These are phyloP conservation scores for Paramisgurnus dabryanus DNA, from an alignment of 2,113 vertebrate genomes.

Conservation along the genomic window DNA sequence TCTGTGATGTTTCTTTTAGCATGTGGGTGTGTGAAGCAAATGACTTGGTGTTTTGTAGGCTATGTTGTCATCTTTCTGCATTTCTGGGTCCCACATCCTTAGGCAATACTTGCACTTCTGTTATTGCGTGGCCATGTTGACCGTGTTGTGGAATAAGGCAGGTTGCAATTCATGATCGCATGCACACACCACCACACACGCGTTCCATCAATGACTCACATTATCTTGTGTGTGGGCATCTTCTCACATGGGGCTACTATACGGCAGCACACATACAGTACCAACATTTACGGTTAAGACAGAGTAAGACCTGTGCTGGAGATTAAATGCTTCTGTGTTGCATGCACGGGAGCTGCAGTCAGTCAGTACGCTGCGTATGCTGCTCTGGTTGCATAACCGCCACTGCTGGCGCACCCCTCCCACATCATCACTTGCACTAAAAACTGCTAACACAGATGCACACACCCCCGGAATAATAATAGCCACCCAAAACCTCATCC, in stretches of 20 bases:
- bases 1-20: background rate
- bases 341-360: slow-evolving; percentile 64
- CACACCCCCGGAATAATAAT: slow-evolving; percentile 29
- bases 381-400: slow-evolving; percentile 75
- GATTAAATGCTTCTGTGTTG: slow-evolving; percentile 18
- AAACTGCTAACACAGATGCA: slow-evolving; percentile 43
- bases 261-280: slow-evolving; percentile 9
- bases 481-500: slow-evolving; percentile 8
- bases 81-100: slow-evolving; percentile 11
- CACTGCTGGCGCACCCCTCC: slow-evolving; percentile 65
- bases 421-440: slow-evolving; percentile 49
- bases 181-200: slow-evolving; percentile 18
- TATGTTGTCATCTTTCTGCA: background rate
- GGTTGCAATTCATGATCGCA: slow-evolving; percentile 17
- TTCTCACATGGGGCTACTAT: slow-evolving; percentile 8
- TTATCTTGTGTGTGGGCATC: slow-evolving; percentile 12
- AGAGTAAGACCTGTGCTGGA: slow-evolving; percentile 16
- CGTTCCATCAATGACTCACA: slow-evolving; percentile 35
- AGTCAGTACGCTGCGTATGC: slow-evolving; percentile 54
- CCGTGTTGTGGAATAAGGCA: slow-evolving; percentile 2
- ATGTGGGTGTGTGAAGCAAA: background rate
- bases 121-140: background rate
- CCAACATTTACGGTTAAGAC: slow-evolving; percentile 12
- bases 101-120: background rate
- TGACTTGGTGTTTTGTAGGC: background rate